Conservation (phyloP, 2,888 invertebrate species). For the Agonum fuliginosum region DNA sequence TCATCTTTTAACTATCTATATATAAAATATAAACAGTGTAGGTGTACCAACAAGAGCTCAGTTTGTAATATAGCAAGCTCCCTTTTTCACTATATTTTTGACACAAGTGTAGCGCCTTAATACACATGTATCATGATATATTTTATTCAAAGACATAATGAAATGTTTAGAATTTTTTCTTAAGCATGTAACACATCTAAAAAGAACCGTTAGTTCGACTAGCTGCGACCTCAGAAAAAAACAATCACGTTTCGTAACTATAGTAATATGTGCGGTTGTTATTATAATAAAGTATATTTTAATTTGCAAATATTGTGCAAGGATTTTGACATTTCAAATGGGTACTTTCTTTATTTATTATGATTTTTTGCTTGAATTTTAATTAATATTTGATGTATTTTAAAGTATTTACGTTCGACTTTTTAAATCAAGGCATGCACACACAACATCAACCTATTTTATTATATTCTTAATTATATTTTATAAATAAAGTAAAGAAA, state of each 20-base stretch:
- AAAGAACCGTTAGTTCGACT: constrained; percentile 16
- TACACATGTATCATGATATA: not conserved
- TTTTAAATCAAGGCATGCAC: too few relatives aligned
- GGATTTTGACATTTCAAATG: not conserved
- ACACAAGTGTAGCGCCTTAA: too few relatives aligned
- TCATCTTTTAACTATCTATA: too few relatives aligned
- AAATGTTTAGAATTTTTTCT: constrained; percentile 10
- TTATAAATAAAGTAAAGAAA: too few relatives aligned
- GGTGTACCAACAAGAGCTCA: too few relatives aligned
- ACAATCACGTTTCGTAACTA: not conserved
- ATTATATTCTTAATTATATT: too few relatives aligned
- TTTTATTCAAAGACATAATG: not conserved
- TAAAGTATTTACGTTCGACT: too few relatives aligned
- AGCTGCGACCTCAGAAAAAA: constrained; percentile 9
- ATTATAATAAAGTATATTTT: constrained; percentile 5
- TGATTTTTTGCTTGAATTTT: too few relatives aligned
- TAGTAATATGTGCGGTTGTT: not conserved
- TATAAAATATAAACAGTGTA: too few relatives aligned
- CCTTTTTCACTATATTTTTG: not conserved
- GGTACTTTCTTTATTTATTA: too few relatives aligned
- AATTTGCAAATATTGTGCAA: constrained; percentile 8
- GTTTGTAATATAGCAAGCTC: not conserved
- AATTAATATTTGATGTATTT: too few relatives aligned
- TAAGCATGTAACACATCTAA: not conserved
- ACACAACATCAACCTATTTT: too few relatives aligned